Base-by-base conservation (phyloP, 2,888 invertebrate genomes). In the Agonopterix heracliana region DNA sequence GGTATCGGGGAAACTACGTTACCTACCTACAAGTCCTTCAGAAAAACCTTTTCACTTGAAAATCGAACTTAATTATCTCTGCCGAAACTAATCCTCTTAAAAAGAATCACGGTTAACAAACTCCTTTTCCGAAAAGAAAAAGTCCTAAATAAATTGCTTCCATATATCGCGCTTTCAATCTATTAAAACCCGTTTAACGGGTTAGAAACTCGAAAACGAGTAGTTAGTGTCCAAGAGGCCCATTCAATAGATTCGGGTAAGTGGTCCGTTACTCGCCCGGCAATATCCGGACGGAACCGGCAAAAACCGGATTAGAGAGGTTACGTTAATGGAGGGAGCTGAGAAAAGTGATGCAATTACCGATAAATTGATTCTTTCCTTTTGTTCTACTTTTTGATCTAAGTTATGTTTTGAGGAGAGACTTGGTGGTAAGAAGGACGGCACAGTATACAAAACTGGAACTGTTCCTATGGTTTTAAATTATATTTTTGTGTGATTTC, bases 301-400 rank as follows among this genome's bases (percentile, higher is more conserved):
- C 72, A 80, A 81, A 81, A 80, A 78, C 63, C 12, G 41, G 77
- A 81, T 82, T 81, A 81, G 81, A 80, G 78, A 77, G 78, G 78
- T 74, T 76, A 71, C 75, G 71, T 78, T 84, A 82, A 84, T 80
- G 77, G 80, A 63, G 59, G 59, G 59, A 49, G 62, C 68, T 54
- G 78, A 78, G 81, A 83, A 78, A 81, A 80, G 80, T 81, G 82
- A 79, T 76, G 78, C 78, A 79, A 83, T 85, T 84, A 85, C 61
- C 73, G 60, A 60, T 66, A 71, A 73, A 74, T 81, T 73, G 79
- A 78, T 75, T 72, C 73, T 59, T 71, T 49, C 63, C 68, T 71
- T 78, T 80, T 81, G 73, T 78, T 77, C 72, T 72, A 44, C 44
- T 54, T 55, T 59, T 66, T 65, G 69, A 67, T 61, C 61, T 26